Conservation (phyloP, 2,888 invertebrate species). For the Ctenicera cuprea region DNA sequence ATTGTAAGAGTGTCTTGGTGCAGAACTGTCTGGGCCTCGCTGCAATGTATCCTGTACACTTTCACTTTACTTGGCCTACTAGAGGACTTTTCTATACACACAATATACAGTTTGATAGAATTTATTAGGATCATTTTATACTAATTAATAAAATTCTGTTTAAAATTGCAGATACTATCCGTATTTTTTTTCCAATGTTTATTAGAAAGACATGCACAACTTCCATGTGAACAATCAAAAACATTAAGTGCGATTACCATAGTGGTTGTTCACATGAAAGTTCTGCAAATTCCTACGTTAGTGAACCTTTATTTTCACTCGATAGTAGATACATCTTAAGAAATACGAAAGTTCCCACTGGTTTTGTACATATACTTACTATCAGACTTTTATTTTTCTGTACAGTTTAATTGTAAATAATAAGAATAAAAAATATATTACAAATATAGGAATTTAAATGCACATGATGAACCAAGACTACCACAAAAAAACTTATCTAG, state of each 20-base stretch:
- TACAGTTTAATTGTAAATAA: constrained; percentile 36
- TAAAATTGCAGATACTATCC: no score
- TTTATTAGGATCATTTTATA: no score
- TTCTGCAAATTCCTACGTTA: constrained; percentile 24
- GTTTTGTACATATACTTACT: constrained; percentile 46
- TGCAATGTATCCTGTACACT: no score
- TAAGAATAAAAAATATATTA: constrained; percentile 41
- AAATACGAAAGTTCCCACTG: constrained; percentile 32
- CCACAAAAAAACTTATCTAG: constrained; percentile 25
- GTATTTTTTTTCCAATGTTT: no score
- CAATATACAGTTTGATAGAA: no score
- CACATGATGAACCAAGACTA: constrained; percentile 20
- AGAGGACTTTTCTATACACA: no score
- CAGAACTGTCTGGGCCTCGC: no score
- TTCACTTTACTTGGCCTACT: no score
- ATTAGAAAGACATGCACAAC: background rate
- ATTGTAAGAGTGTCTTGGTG: no score
- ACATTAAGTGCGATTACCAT: no score
- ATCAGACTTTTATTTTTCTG: constrained; percentile 48
- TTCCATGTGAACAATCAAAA: background rate
- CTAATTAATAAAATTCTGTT: no score
- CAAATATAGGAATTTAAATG: constrained; percentile 27
- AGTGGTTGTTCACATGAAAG: background rate
- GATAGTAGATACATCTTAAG: constrained; percentile 39
- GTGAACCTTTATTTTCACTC: constrained; percentile 37